Conservation (phyloP, 2,888 invertebrate species). For the Sinopyrophorus schimmeli region DNA sequence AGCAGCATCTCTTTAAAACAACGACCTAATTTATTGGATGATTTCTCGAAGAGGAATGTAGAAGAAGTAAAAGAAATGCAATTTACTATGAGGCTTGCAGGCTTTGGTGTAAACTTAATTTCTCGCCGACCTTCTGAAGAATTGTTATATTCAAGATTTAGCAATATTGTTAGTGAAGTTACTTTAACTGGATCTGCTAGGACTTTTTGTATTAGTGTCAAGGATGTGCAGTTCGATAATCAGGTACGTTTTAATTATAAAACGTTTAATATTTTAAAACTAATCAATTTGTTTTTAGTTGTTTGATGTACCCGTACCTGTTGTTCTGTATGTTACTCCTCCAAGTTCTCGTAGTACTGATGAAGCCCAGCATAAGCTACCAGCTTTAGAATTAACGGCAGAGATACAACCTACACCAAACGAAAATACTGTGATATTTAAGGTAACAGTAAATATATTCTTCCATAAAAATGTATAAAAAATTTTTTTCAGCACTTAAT, state of each 20-base stretch:
- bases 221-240: conserved; percentile 86
- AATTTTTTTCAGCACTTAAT: conserved; percentile 66
- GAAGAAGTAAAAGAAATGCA: conserved; percentile 60
- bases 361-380: conserved; percentile 59
- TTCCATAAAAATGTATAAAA: conserved; percentile 6
- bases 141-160: conserved; percentile 73
- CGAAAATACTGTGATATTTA: conserved; percentile 81
- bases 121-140: conserved; percentile 78
- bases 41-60: conserved; percentile 32
- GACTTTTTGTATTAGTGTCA: conserved; percentile 71
- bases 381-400: conserved; percentile 78
- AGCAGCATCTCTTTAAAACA: conserved; percentile 57
- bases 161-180: conserved; percentile 66
- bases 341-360: conserved; percentile 56
- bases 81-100: conserved; percentile 64
- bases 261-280: conserved; percentile 4
- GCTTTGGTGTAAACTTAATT: conserved; percentile 78
- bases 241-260: conserved; percentile 58
- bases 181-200: conserved; percentile 60
- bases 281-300: conserved; percentile 61
- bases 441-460: conserved; percentile 54
- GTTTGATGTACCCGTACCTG: conserved; percentile 81
- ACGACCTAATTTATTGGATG: conserved; percentile 49
- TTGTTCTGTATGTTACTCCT: conserved; percentile 75
- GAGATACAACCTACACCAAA: conserved; percentile 73